A percentile compares a stretch with the other conserved stretches of the same genome.
Evolutionary conservation across 2,797 vertebrate genomes (phyloP).

Genomic region (Peromyscus attwateri): DNA sequence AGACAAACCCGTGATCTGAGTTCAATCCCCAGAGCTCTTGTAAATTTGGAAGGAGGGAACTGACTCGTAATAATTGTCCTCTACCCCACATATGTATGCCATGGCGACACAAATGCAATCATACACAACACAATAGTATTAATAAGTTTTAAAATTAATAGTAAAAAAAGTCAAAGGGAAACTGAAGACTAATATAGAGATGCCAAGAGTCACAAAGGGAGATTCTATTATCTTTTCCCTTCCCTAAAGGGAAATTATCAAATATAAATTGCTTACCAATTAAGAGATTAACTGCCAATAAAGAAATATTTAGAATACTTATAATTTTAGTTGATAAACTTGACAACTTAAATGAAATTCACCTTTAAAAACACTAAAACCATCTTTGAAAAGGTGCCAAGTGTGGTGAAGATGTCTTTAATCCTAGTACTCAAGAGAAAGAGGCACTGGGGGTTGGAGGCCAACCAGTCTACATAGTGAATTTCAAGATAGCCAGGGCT

Average conservation of each 20-base stretch:
- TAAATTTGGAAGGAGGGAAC: not conserved
- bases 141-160: not conserved
- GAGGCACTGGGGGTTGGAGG: not conserved
- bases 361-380: not conserved
- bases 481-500: not conserved
- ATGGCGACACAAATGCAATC: not conserved
- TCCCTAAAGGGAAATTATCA: not conserved
- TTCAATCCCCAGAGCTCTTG: not conserved
- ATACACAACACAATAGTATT: not conserved
- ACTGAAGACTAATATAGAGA: not conserved
- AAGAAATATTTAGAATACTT: not conserved
- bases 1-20: not conserved
- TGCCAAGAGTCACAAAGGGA: not conserved
- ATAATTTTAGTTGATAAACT: not conserved
- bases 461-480: not conserved
- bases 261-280: not conserved
- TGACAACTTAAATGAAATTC: not conserved
- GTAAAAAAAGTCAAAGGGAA: not conserved
- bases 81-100: too few relatives aligned
- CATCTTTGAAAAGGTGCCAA: not conserved
- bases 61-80: too few relatives aligned
- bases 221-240: not conserved
- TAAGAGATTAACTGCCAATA: not conserved
- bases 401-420: not conserved
- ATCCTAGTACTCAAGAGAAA: not conserved